Evolutionary conservation across 2,888 invertebrate genomes (phyloP).

Genomic region (Sesia bembeciformis): DNA sequence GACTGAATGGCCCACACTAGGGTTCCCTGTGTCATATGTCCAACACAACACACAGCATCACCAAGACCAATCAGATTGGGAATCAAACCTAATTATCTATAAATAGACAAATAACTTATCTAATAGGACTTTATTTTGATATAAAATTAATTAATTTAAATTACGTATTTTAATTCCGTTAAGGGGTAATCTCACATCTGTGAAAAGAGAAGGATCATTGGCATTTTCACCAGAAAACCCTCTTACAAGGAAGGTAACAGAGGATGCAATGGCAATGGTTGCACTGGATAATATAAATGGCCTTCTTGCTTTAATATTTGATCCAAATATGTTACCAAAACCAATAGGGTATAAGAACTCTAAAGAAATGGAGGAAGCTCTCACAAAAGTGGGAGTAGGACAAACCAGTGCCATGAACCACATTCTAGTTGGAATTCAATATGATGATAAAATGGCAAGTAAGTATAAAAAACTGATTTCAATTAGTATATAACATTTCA

Average conservation of each 20-base stretch:
- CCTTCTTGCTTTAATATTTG: constrained; percentile 44
- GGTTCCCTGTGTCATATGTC: too few relatives aligned
- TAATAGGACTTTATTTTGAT: too few relatives aligned
- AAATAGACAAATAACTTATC: too few relatives aligned
- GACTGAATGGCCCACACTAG: too few relatives aligned
- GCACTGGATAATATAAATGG: constrained; percentile 56
- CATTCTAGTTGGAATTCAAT: constrained; percentile 60
- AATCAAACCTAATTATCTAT: too few relatives aligned
- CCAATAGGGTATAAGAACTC: constrained; percentile 57
- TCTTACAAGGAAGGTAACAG: constrained; percentile 47
- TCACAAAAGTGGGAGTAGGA: constrained; percentile 16
- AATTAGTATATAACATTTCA: not conserved
- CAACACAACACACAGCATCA: too few relatives aligned
- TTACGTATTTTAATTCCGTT: constrained; percentile 4
- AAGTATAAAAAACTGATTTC: constrained; percentile 21
- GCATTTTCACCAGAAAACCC: constrained; percentile 63
- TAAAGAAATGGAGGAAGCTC: constrained; percentile 42
- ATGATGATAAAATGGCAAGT: constrained; percentile 60
- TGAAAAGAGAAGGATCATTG: constrained; percentile 44
- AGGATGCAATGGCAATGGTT: constrained; percentile 50
- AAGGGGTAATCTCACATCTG: constrained; percentile 50
- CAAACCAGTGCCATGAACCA: constrained; percentile 58
- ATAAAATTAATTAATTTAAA: too few relatives aligned
- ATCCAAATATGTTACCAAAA: constrained; percentile 44
- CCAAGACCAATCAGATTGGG: too few relatives aligned